Base-by-base conservation (phyloP, 2,113 vertebrate genomes). In the Callionymus lyra region DNA sequence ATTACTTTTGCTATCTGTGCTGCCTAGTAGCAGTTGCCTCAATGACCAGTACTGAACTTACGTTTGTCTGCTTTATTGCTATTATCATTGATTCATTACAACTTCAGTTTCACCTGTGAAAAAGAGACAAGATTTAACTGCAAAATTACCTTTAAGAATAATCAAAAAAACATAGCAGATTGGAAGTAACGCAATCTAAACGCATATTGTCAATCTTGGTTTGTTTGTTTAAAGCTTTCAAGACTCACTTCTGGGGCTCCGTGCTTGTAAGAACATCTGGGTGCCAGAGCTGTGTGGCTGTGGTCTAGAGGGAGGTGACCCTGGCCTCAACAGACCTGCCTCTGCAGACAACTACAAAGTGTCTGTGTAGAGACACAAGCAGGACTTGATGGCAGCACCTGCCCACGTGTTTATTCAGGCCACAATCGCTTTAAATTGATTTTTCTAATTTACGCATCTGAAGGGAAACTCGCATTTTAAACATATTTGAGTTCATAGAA, bases 381-480 rank as follows among this genome's bases (percentile, higher is more conserved):
- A 43, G 33, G 18, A 36, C 27, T 34, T 41, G 65, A 61, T 61
- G 62, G 50, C 10, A 50, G 55, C 91, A 89, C 90, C 90, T 92
- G 89, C 82, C 80, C 79, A 68, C 75, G 68, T 88, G 82, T 91
- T 91, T 88, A 75, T 84, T 89, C 85, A 87, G 74, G 67, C 84
- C 74, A 12, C 64, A 73, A 27, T 27, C 21, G 4, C 8, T 27
- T 27, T 27, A 8, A 4, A 27, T 27, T 27, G 4, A 8, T 27
- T 27, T 27, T 27, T 8, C 4, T 27, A 5, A 5, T 27, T 27
- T 27, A 27, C 21, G 8, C 21, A 4, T 27, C 21, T 27, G 21
- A 27, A 27, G 21, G 4, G 21, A 27, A 27, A 8, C 21, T 5
- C 21, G 8, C n/a, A n/a, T n/a, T 27, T 27, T 5, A 27, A 27